Conservation (phyloP, 2,797 vertebrate species). For the Dipus sagitta region DNA sequence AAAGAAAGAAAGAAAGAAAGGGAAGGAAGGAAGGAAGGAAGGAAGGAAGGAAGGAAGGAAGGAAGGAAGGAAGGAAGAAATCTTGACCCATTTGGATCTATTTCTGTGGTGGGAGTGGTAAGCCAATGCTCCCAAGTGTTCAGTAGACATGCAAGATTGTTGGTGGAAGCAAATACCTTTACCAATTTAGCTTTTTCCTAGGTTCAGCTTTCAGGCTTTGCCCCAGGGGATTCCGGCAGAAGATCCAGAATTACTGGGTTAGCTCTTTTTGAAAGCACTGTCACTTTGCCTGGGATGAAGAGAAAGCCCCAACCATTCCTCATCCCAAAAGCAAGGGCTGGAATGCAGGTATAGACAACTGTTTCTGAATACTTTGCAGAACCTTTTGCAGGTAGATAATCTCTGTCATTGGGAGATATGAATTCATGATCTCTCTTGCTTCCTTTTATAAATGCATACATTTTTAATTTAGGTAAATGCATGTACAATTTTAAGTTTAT, state of each 20-base stretch:
- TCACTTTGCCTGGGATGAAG: background rate
- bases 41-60: too few species aligned
- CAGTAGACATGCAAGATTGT: background rate
- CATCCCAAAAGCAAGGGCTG: background rate
- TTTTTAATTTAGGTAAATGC: background rate
- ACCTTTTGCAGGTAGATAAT: background rate
- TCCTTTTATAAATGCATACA: background rate
- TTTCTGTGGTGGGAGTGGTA: background rate
- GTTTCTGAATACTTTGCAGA: background rate
- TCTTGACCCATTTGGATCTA: background rate
- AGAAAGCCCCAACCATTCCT: background rate
- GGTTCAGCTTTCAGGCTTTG: background rate
- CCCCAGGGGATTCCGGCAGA: background rate
- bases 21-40: too few species aligned
- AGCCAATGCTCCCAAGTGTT: background rate
- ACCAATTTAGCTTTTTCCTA: background rate
- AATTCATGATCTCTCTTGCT: background rate
- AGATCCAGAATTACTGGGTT: background rate
- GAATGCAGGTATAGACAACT: background rate
- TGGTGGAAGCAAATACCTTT: background rate
- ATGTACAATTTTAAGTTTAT: slow-evolving; percentile 20
- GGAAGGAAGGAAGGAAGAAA: too few species aligned
- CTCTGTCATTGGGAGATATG: background rate
- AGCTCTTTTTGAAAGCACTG: slow-evolving; percentile 8
- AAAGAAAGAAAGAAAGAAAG: too few species aligned